A percentile compares a stretch with the other conserved stretches of the same genome.
phyloP scores from a whole-genome alignment of 2,888 invertebrate species.

The Pseudoips prasinana region DNA sequence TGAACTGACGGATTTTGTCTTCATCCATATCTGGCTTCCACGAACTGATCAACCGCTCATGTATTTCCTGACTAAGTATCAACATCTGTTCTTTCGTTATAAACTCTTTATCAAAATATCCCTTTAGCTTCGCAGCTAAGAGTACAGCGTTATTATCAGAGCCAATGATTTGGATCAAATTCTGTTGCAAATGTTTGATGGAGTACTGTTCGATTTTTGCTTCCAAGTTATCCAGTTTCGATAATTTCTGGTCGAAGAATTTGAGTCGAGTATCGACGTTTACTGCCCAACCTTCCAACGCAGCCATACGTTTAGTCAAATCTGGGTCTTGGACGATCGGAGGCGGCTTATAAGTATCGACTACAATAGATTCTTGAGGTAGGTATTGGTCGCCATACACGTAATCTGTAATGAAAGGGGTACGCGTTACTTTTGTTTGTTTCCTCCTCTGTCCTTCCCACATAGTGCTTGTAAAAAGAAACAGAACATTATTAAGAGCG shows the following conservation, averaged over 20 bases:
- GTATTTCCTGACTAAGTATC: constrained; percentile 59
- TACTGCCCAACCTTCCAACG: constrained; percentile 72
- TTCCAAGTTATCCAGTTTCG: constrained; percentile 70
- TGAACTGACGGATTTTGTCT: constrained; percentile 69
- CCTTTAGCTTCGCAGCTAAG: constrained; percentile 76
- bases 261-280: constrained; percentile 78
- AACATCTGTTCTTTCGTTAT: constrained; percentile 84
- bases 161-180: constrained; percentile 78
- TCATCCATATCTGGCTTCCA: constrained; percentile 80
- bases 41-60: constrained; percentile 56
- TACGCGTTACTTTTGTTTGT: constrained; percentile 18
- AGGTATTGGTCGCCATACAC: constrained; percentile 45
- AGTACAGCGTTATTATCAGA: constrained; percentile 57
- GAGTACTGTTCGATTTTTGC: constrained; percentile 77
- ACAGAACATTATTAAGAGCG: constrained; percentile 15
- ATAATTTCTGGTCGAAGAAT: constrained; percentile 78
- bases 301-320: constrained; percentile 58
- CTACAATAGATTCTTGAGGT: constrained; percentile 37
- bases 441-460: constrained; percentile 74
- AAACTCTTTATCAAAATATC: constrained; percentile 83
- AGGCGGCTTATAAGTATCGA: constrained; percentile 58
- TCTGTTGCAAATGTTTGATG: constrained; percentile 77
- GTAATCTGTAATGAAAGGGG: constrained; percentile 59
- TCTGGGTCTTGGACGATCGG: constrained; percentile 55
- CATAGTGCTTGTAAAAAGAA: constrained; percentile 34